phyloP scores from a whole-genome alignment of 1,140 invertebrate species.

The Drosophila kikkawai region DNA sequence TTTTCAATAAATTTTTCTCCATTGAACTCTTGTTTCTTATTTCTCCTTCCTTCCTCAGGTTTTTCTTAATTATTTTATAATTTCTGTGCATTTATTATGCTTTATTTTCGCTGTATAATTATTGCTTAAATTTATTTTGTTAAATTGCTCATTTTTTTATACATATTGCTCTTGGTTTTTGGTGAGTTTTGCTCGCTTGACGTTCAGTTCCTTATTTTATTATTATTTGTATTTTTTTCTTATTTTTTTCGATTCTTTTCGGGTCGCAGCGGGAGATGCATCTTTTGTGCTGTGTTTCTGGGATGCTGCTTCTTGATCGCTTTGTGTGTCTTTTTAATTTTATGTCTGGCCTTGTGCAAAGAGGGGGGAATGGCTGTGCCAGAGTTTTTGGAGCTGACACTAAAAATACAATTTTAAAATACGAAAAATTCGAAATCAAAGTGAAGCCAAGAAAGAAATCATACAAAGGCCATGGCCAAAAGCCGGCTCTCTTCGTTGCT shows the following conservation, averaged over 20 bases:
- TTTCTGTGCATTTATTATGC: conserved; percentile 18
- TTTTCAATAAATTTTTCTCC: background rate
- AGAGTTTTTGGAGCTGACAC: conserved; percentile 63
- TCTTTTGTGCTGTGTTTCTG: conserved; percentile 42
- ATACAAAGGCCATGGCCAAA: conserved; percentile 69
- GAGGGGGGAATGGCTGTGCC: conserved; percentile 8
- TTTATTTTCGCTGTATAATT: conserved; percentile 22
- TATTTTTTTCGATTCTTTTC: conserved; percentile 37
- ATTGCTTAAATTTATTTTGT: conserved; percentile 37
- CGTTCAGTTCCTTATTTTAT: conserved; percentile 29
- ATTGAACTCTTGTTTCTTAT: background rate
- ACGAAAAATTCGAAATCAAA: conserved; percentile 58
- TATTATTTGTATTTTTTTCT: conserved; percentile 15
- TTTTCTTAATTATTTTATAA: conserved; percentile 21
- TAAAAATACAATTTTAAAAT: conserved; percentile 73
- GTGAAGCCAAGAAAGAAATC: conserved; percentile 61
- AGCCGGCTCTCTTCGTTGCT: conserved; percentile 21
- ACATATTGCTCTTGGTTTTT: background rate
- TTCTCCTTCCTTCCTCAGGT: background rate
- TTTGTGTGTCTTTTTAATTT: conserved; percentile 79
- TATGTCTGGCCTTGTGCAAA: conserved; percentile 71
- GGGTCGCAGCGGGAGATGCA: conserved; percentile 77
- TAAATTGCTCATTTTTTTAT: conserved; percentile 16
- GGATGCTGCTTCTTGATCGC: conserved; percentile 51
- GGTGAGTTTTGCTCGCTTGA: background rate